These are phyloP conservation scores for Cordilura impudica DNA, from an alignment of 2,888 invertebrate species.

Conservation along the genomic window DNA sequence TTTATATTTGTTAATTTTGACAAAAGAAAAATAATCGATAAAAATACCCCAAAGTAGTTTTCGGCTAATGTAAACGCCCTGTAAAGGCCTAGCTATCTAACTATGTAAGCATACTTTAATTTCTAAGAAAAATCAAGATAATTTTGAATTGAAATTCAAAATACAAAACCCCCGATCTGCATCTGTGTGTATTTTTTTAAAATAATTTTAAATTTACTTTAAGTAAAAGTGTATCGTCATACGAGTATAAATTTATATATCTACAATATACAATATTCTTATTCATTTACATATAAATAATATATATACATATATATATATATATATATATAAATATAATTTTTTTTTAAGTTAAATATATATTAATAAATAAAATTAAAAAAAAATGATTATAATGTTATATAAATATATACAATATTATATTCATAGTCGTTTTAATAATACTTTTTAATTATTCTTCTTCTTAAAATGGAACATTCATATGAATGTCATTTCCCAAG, in stretches of 20 bases:
- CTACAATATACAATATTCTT: conserved; percentile 19
- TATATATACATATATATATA: conserved; percentile 15
- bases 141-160: conserved; percentile 15
- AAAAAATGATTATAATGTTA: background rate
- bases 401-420: background rate
- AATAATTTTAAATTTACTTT: conserved; percentile 24
- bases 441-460: background rate
- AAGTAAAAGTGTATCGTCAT: conserved; percentile 25
- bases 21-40: too few species aligned
- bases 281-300: conserved; percentile 42
- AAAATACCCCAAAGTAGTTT: too few species aligned
- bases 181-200: conserved; percentile 17
- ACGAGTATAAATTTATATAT: conserved; percentile 23
- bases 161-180: conserved; percentile 12
- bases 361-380: background rate
- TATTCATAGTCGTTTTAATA: background rate
- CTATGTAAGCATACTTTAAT: background rate
- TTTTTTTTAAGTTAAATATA: background rate
- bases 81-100: background rate
- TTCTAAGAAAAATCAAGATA: background rate
- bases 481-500: conserved; percentile 15
- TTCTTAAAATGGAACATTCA: background rate
- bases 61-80: background rate
- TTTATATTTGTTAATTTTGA: too few species aligned
- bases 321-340: conserved; percentile 21